Evolutionary conservation across 1,140 invertebrate genomes (phyloP), one percentile per base, ranked within the genome.

Genomic region (Lethrus apterus): DNA sequence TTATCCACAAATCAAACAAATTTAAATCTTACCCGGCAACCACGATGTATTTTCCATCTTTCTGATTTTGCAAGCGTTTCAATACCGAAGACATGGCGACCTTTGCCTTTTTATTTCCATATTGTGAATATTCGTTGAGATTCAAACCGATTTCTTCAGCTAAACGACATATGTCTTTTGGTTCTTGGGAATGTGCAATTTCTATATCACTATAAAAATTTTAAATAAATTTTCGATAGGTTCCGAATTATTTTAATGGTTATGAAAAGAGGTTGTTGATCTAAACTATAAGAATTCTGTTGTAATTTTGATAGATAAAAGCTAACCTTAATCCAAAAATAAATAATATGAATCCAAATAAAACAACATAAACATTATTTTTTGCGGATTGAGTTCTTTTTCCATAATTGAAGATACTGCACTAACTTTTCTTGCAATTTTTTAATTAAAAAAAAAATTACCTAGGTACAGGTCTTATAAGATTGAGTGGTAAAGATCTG

Each of bases 91-190:
- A 18, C 2, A 98, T 69, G 0, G 83, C 78, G n/a, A 99, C 78
- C 72, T 99, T 99, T 1, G 91, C 95, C 66, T 98, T 99, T 51
- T 84, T 94, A 57, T 77, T 83, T 4, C 96, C 96, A 73, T 95
- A 99, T 36, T 83, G 77, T 15, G 87, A 89, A 4, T 96, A 75
- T 68, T 99, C 96, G 19, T 73, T 76, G 0, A 79, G 67, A 40
- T 76, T 66, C 10, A 99, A 64, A 1, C 93, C 91, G 55, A 97
- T 86, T 74, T 97, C 93, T 31, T 78, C 62, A 0, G 89, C 88
- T 31, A 98, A 65, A 43, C 74, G 63, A 7, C 57, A 58, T 21
- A 98, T 89, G 55, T 89, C 74, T 67, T 97, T 98, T 0, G 92
- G 89, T 21, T 77, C 79, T 66, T 98, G 94, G 1, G 80, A 72